Conservation (phyloP, 2,797 vertebrate species). For the Anguilla pacifica region DNA sequence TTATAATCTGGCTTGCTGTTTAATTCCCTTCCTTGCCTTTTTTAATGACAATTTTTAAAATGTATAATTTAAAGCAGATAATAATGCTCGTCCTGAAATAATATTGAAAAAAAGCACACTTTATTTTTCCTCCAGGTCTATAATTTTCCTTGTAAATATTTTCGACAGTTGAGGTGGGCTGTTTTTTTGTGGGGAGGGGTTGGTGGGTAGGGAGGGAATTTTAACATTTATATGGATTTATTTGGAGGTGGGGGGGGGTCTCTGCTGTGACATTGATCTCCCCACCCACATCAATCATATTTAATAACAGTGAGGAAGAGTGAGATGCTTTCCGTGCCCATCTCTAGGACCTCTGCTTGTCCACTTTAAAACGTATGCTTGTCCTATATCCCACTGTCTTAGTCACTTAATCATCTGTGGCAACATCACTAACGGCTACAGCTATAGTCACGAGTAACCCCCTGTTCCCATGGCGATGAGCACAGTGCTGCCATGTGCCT, state of each 20-base stretch:
- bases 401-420: background rate
- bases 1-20: slow-evolving; percentile 50
- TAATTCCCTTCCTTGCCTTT: slow-evolving; percentile 42
- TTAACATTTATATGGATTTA: slow-evolving; percentile 24
- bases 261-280: slow-evolving; percentile 10
- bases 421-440: background rate
- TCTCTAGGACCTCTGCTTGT: background rate
- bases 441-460: background rate
- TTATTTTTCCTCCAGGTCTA: slow-evolving; percentile 60
- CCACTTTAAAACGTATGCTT: background rate
- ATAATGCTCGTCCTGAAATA: slow-evolving; percentile 64
- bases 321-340: background rate
- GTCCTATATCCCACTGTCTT: background rate
- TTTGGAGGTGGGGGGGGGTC: slow-evolving; percentile 7
- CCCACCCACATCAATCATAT: background rate
- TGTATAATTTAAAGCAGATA: slow-evolving; percentile 70
- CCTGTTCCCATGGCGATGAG: background rate
- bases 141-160: slow-evolving; percentile 70
- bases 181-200: slow-evolving; percentile 33
- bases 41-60: slow-evolving; percentile 66
- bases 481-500: background rate
- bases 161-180: slow-evolving; percentile 49
- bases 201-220: slow-evolving; percentile 33
- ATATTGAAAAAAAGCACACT: slow-evolving; percentile 67
- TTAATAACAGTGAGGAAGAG: background rate